phyloP scores from a whole-genome alignment of 1,140 invertebrate genomes.

The Drosophila micromelanica region DNA sequence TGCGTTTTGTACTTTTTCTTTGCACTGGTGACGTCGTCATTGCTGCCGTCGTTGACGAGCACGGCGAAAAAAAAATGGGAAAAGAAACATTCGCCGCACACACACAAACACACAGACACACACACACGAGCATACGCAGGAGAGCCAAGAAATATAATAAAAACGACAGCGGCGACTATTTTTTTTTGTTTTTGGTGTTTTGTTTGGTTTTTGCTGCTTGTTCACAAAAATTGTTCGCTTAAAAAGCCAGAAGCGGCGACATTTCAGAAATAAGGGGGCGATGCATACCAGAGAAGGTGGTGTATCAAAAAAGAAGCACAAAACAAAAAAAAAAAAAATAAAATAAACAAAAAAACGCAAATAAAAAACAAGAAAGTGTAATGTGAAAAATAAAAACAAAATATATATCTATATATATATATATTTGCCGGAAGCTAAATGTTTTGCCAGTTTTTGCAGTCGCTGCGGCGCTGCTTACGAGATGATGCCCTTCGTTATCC shows the following conservation, averaged over 20 bases:
- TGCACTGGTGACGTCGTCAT: conserved; percentile 15
- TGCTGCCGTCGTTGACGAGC: conserved; percentile 27
- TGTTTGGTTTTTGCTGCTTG: conserved; percentile 33
- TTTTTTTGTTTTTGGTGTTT: conserved; percentile 30
- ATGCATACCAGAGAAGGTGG: not conserved
- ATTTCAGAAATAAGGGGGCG: conserved; percentile 2
- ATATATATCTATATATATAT: conserved; percentile 4
- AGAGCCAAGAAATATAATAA: conserved; percentile 63
- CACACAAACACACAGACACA: conserved; percentile 7
- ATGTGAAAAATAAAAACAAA: conserved; percentile 49
- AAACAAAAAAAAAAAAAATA: not conserved
- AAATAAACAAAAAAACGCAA: not conserved
- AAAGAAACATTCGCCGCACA: conserved; percentile 11
- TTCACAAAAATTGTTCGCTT: conserved; percentile 56
- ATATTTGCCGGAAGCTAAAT: conserved; percentile 76
- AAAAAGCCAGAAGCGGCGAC: conserved; percentile 36
- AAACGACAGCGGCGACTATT: conserved; percentile 64
- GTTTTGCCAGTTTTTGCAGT: conserved; percentile 49
- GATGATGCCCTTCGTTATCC: conserved; percentile 1
- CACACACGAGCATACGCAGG: conserved; percentile 11
- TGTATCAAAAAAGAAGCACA: conserved; percentile 39
- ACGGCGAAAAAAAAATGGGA: conserved; percentile 14
- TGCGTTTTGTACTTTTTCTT: conserved; percentile 57
- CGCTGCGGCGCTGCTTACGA: conserved; percentile 9
- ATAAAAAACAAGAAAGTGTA: conserved; percentile 42